Conservation (phyloP, 2,797 vertebrate species). For the Leontopithecus rosalia region DNA sequence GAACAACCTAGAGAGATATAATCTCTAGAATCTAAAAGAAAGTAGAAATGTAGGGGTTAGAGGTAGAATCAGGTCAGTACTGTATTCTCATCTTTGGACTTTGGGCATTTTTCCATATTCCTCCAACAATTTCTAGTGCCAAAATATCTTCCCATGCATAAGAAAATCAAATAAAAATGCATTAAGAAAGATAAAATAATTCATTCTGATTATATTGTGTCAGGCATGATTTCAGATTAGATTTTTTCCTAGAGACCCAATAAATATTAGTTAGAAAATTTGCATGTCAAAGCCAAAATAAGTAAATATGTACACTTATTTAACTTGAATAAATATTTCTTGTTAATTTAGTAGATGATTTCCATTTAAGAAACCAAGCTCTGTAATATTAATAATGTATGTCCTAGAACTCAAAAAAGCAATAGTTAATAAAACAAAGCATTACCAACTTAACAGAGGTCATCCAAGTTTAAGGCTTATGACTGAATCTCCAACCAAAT, state of each 20-base stretch:
- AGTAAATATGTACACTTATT: conserved; percentile 39
- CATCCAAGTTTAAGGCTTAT: background rate
- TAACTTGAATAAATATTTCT: conserved; percentile 21
- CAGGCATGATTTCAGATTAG: conserved; percentile 60
- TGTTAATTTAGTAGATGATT: conserved; percentile 40
- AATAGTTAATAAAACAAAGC: conserved; percentile 11
- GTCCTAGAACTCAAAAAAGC: conserved; percentile 12
- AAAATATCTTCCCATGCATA: background rate
- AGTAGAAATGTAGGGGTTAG: background rate
- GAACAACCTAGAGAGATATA: background rate
- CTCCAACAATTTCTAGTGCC: background rate
- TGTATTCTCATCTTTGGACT: background rate
- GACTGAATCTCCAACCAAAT: background rate
- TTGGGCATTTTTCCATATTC: background rate
- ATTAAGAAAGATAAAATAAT: conserved; percentile 24
- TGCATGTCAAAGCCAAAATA: background rate
- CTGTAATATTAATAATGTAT: background rate
- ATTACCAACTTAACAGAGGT: conserved; percentile 13
- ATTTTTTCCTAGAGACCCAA: conserved; percentile 52
- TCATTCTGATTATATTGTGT: conserved; percentile 52
- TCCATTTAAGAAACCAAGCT: conserved; percentile 61
- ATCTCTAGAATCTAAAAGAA: background rate
- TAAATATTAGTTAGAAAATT: conserved; percentile 53
- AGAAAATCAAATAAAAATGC: conserved; percentile 29
- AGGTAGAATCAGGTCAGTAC: background rate